Evolutionary conservation across 2,113 vertebrate species (phyloP), one percentile per base, ranked within the genome.

Genomic region (Entomyzon cyanotis): DNA sequence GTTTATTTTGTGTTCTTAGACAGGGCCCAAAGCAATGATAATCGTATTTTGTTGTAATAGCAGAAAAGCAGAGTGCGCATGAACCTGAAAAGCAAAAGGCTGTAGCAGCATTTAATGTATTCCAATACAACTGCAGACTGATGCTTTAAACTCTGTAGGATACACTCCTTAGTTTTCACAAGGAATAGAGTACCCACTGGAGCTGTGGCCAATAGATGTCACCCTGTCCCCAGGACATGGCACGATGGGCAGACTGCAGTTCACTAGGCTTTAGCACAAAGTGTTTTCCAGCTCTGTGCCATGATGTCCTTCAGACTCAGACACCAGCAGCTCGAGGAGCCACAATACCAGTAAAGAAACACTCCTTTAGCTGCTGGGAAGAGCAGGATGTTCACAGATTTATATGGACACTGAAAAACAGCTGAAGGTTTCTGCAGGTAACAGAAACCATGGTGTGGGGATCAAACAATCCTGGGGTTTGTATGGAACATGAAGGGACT

Each of bases 151-250:
- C 27, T 16, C 50, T 93, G 69, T 35, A 35, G n/a, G 41, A 86
- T 22, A 25, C 39, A 33, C 30, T 87, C 25, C 30, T 47, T 60
- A 31, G 17, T 44, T 74, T 86, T 37, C 27, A 3, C 7, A n/a
- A 58, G 53, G 44, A 91, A 47, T 5, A 44, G 44, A 69, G 12
- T 8, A 28, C 20, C 24, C n/a, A 23, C 19, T 25, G 21, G 60
- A 69, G 58, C 83, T 67, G 74, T 84, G 63, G 55, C 94, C 96
- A 76, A 68, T 37, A 97, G 96, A 73, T 95, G 96, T 94, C 96
- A 92, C 83, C 73, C 90, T 90, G 71, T 31, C 50, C 63, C 95
- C 76, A 23, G 62, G 58, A 65, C 52, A 12, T 15, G 14, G 64
- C 83, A 69, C 58, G 49, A 59, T 2, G 1, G 3, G 14, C 28